Conservation (phyloP, 2,113 vertebrate genomes). For the Chionodraco myersi region DNA sequence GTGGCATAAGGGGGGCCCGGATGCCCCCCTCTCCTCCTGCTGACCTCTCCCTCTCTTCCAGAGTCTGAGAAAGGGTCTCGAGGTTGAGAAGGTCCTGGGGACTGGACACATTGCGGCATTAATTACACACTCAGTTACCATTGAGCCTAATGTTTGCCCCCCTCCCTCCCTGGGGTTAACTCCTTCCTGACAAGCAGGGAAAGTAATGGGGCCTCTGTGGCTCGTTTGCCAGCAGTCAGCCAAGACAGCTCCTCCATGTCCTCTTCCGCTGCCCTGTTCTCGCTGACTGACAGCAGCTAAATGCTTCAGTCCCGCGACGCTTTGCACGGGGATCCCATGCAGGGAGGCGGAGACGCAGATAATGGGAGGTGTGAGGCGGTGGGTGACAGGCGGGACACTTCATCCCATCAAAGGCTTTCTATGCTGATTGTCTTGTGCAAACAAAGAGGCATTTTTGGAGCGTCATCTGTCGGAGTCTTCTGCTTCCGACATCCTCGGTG, state of each 20-base stretch:
- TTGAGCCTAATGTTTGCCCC: conserved; percentile 87
- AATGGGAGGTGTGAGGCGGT: conserved; percentile 64
- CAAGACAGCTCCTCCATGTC: conserved; percentile 68
- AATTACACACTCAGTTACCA: conserved; percentile 98
- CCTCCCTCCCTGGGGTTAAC: conserved; percentile 80
- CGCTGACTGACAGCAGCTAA: conserved; percentile 70
- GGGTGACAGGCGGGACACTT: conserved; percentile 66
- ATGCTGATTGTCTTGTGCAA: conserved; percentile 62
- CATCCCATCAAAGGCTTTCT: conserved; percentile 71
- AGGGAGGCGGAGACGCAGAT: conserved; percentile 48
- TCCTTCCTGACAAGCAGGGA: conserved; percentile 85
- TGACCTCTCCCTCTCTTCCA: conserved; percentile 81
- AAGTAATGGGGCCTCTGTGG: conserved; percentile 80
- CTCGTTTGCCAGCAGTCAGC: conserved; percentile 78
- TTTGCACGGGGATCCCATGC: conserved; percentile 45
- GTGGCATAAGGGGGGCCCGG: conserved; percentile 77
- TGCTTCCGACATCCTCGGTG: conserved; percentile 71
- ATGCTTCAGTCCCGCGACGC: conserved; percentile 52
- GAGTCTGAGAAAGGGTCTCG: conserved; percentile 88
- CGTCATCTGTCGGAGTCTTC: conserved; percentile 68
- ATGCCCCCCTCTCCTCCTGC: conserved; percentile 81
- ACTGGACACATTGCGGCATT: conserved; percentile 91
- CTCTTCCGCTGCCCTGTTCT: conserved; percentile 47
- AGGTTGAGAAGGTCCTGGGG: conserved; percentile 88
- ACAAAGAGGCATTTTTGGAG: conserved; percentile 74